Evolutionary conservation across 1,140 invertebrate species (phyloP).

Genomic region (Ooceraea biroi): DNA sequence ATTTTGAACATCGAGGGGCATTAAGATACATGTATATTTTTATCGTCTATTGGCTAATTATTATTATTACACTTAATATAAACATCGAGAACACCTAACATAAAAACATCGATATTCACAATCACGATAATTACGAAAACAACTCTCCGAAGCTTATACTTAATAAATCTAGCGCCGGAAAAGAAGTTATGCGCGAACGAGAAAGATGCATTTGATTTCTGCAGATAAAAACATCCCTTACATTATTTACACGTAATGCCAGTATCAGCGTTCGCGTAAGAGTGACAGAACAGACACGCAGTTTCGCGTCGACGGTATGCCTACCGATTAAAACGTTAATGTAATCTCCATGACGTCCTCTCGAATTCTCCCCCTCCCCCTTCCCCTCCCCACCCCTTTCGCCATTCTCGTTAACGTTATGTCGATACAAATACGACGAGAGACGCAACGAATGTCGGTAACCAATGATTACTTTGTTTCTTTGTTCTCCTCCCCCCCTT

Average conservation of each 20-base stretch:
- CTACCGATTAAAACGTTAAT: not conserved
- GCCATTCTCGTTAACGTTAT: not conserved
- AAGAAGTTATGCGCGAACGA: not conserved
- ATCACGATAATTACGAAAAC: too few relatives aligned
- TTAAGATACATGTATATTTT: too few relatives aligned
- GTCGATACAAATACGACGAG: constrained; percentile 9
- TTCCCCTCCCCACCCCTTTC: not conserved
- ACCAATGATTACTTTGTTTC: constrained; percentile 50
- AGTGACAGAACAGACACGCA: not conserved
- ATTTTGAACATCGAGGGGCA: too few relatives aligned
- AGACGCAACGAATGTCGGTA: constrained; percentile 15
- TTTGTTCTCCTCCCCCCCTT: not conserved
- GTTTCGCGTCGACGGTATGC: not conserved
- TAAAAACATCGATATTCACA: too few relatives aligned
- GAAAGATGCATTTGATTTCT: not conserved
- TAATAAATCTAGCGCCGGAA: too few relatives aligned
- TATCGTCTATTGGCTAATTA: too few relatives aligned
- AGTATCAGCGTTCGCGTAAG: not conserved
- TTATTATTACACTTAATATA: too few relatives aligned
- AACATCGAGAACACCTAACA: too few relatives aligned
- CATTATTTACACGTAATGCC: not conserved
- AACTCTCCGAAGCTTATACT: too few relatives aligned
- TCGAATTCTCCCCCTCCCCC: not conserved
- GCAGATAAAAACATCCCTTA: not conserved
- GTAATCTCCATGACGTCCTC: constrained; percentile 8